These are phyloP conservation scores for Thamnophis elegans DNA, from an alignment of 2,797 vertebrate genomes.

Conservation along the genomic window DNA sequence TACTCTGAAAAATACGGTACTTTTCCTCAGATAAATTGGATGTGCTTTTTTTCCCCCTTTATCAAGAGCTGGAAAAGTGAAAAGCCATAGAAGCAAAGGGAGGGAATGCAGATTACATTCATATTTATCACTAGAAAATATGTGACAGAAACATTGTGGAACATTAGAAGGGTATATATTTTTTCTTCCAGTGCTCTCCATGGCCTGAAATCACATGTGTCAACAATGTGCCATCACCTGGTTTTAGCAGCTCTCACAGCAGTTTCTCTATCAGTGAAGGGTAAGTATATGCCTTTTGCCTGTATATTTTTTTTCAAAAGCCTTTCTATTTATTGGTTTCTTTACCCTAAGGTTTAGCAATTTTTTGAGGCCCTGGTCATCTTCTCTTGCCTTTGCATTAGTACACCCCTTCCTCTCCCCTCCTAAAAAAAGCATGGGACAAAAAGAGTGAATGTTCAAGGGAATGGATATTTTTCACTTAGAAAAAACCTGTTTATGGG, in stretches of 20 bases:
- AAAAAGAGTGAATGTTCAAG: background rate
- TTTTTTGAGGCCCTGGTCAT: background rate
- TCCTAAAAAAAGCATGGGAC: background rate
- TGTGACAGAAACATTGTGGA: background rate
- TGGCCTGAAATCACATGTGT: slow-evolving; percentile 93
- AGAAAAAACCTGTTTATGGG: background rate
- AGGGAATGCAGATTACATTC: background rate
- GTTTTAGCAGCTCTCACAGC: slow-evolving; percentile 90
- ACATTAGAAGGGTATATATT: slow-evolving; percentile 12
- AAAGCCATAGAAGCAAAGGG: background rate
- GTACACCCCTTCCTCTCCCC: background rate
- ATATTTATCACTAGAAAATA: background rate
- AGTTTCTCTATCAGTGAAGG: slow-evolving; percentile 89
- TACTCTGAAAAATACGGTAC: too few species aligned
- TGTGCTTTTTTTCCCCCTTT: background rate
- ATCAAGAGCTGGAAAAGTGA: background rate
- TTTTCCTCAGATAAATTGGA: background rate
- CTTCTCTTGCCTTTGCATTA: background rate
- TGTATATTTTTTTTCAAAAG: background rate
- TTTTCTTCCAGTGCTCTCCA: slow-evolving; percentile 85
- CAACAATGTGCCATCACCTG: slow-evolving; percentile 86
- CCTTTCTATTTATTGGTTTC: background rate
- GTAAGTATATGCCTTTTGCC: slow-evolving; percentile 65
- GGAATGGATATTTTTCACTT: background rate
- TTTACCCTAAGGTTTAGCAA: background rate